These are phyloP conservation scores for Grammomys dolichurus DNA, from an alignment of 2,113 vertebrate genomes.

Conservation along the genomic window DNA sequence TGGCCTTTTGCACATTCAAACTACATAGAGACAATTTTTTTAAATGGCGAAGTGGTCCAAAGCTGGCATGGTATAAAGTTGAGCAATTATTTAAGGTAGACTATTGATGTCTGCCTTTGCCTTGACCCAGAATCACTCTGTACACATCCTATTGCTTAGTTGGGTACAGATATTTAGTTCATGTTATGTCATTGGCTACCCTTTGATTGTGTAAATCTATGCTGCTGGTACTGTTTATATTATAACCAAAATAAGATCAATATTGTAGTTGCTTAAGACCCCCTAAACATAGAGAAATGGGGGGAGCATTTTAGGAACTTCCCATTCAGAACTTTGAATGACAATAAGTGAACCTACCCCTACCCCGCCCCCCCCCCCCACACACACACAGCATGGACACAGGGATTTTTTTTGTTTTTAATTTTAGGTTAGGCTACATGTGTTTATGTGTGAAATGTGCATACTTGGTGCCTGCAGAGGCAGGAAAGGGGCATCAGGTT, in stretches of 20 bases:
- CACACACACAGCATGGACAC: too few species aligned
- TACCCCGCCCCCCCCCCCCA: fast-evolving
- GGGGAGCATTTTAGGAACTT: not conserved
- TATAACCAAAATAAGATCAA: not conserved
- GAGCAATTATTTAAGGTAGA: not conserved
- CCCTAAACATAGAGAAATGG: not conserved
- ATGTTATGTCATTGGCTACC: not conserved
- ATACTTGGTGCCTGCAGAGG: not conserved
- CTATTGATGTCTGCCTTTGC: not conserved
- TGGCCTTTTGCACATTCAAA: not conserved
- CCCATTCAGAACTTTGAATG: not conserved
- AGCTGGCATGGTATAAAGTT: not conserved
- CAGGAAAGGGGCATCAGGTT: not conserved
- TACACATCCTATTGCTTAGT: not conserved
- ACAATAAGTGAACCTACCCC: not conserved
- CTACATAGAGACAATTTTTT: not conserved
- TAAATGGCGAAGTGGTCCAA: not conserved
- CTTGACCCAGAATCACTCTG: not conserved
- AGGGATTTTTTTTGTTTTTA: not conserved
- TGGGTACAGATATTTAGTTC: slow-evolving; percentile 7
- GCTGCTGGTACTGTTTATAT: not conserved
- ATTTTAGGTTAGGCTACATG: not conserved
- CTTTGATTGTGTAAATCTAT: slow-evolving; percentile 38
- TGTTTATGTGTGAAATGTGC: not conserved
- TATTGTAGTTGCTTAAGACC: not conserved